These are phyloP conservation scores for Cephalopholis sonnerati DNA, from an alignment of 2,113 vertebrate genomes.

Conservation along the genomic window DNA sequence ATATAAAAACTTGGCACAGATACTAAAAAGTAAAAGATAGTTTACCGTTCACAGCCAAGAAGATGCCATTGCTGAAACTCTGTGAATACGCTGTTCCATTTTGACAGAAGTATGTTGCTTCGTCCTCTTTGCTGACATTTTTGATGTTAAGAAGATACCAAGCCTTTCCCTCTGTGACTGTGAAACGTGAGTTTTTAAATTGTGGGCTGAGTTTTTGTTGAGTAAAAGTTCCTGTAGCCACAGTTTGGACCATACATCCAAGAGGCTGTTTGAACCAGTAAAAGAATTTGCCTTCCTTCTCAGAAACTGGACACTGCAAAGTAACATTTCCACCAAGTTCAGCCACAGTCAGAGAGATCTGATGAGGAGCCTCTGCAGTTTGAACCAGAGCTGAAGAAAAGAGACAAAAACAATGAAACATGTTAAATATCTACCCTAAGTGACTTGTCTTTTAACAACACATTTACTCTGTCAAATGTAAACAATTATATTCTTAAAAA, in stretches of 20 bases:
- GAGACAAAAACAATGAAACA: background rate
- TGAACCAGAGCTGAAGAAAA: background rate
- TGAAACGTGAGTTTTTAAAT: conserved; percentile 22
- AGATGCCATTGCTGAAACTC: background rate
- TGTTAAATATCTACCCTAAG: too few species aligned
- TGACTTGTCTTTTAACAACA: too few species aligned
- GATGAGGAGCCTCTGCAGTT: background rate
- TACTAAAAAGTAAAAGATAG: background rate
- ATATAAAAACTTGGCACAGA: too few species aligned
- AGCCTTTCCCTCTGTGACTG: fast-evolving
- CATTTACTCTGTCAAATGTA: background rate
- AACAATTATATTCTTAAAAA: background rate
- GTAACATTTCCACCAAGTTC: conserved; percentile 17
- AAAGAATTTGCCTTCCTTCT: background rate
- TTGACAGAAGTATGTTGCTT: conserved; percentile 51
- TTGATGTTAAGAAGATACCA: background rate
- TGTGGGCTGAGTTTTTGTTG: fast-evolving
- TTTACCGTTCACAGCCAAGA: conserved; percentile 45
- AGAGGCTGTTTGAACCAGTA: conserved; percentile 42
- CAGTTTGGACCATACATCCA: conserved; percentile 21
- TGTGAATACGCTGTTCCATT: background rate
- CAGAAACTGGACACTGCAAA: conserved; percentile 1
- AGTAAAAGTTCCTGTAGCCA: background rate
- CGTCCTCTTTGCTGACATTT: conserved; percentile 46
- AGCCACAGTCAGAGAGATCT: conserved; percentile 1